Conservation (phyloP, 2,113 vertebrate genomes). For the Amazona guildingii region DNA sequence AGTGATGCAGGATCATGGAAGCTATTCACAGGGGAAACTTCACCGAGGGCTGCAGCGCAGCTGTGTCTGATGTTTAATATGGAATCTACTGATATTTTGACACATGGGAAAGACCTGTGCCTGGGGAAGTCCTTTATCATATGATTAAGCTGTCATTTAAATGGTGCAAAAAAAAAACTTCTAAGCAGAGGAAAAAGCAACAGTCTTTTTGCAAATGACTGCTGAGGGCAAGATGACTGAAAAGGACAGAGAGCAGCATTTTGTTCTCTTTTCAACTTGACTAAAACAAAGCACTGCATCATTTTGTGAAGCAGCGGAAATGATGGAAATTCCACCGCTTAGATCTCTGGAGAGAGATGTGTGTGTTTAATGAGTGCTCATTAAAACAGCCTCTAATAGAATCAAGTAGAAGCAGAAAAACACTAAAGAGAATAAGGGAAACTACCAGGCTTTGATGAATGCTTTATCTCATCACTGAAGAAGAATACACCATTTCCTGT, state of each 20-base stretch:
- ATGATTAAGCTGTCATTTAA: conserved; percentile 19
- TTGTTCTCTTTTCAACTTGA: conserved; percentile 27
- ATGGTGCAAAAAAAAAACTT: conserved; percentile 6
- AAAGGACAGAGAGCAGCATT: neutral
- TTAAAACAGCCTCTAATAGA: conserved; percentile 22
- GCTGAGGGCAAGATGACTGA: neutral
- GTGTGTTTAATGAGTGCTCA: neutral
- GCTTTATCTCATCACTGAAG: neutral
- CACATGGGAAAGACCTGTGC: conserved; percentile 21
- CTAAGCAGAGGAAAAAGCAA: neutral
- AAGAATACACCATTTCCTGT: neutral
- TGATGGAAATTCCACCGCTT: neutral
- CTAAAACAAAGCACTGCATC: neutral
- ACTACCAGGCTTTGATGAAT: neutral
- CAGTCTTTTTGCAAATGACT: neutral
- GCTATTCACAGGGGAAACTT: neutral
- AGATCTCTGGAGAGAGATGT: neutral
- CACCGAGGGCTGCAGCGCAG: neutral
- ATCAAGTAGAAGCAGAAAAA: conserved; percentile 3
- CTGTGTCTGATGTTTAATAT: neutral
- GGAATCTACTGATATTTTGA: neutral
- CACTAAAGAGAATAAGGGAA: neutral
- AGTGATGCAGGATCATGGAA: rapidly evolving
- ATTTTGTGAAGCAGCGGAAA: neutral
- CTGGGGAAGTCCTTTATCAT: neutral